These are phyloP conservation scores for Hyperoodon ampullatus DNA, from an alignment of 2,113 vertebrate genomes.

Conservation along the genomic window DNA sequence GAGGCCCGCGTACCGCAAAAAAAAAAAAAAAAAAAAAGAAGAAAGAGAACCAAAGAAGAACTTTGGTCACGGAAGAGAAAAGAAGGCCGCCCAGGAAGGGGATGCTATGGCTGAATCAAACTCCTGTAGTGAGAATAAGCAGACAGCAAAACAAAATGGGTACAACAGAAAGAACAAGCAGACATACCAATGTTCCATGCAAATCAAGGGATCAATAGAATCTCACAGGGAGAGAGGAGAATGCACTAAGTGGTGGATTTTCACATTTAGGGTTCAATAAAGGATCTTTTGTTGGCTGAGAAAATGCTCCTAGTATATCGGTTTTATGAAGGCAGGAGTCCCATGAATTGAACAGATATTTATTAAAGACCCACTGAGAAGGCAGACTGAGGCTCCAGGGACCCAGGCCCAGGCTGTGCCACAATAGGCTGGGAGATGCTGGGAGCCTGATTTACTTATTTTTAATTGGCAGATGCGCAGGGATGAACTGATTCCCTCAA, in stretches of 20 bases:
- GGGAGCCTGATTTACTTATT: background rate
- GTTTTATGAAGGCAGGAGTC: background rate
- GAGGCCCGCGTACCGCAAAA: no score
- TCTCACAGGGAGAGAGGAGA: background rate
- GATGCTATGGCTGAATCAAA: background rate
- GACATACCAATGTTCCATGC: accelerated
- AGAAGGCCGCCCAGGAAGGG: background rate
- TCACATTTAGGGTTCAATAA: background rate
- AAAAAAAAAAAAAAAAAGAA: no score
- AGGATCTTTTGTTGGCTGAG: background rate
- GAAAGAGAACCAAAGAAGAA: background rate
- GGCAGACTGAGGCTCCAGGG: background rate
- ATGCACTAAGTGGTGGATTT: background rate
- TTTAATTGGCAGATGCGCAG: background rate
- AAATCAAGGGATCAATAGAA: background rate
- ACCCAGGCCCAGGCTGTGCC: background rate
- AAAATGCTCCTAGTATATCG: background rate
- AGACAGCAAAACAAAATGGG: background rate
- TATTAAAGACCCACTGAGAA: background rate
- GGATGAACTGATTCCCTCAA: background rate
- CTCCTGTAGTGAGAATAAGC: background rate
- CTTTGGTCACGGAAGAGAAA: background rate
- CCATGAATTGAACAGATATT: background rate
- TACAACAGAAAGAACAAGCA: background rate
- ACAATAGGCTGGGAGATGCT: background rate